Evolutionary conservation across 2,888 invertebrate genomes (phyloP), one percentile per base, ranked within the genome.

Genomic region (Trachelus troglodyta): DNA sequence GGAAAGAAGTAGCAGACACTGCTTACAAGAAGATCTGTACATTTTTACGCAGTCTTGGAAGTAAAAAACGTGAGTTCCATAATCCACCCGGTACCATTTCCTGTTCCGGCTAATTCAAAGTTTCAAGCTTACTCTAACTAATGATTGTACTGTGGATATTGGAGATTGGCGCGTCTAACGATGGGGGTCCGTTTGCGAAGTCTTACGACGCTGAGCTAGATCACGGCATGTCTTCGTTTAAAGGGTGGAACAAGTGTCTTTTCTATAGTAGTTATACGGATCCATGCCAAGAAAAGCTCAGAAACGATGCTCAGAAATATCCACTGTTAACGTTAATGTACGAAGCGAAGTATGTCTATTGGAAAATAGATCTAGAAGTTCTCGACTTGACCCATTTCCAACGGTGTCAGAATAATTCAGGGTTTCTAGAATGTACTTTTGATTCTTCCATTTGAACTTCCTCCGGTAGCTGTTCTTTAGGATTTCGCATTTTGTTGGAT

Each of bases 21-120:
- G 86, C 90, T 75, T 91, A 91, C 84, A 91, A 91, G 85, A 90
- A 88, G 76, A 88, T 91, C 82, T 90, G 90, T 86, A 90, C 89
- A 80, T 90, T 91, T 79, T 87, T 91, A 73, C 84, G 89, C 23
- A 85, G 88, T 69, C 79, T 91, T 76, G 85, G 86, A 40, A 87
- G 86, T 34, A 89, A 85, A 76, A 91, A 89, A 88, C 89, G 91
- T 91, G 87, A 91, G 91, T 85, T 78, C n/a, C n/a, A 12, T 37
- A 30, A 11, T 12, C 12, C 34, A 6, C 11, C 34, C 30, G 71
- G 12, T 23, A 30, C 40, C 0, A 31, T 79, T 78, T 56, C 68
- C 34, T 73, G 12, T 71, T 73, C 4, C 33, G 15, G 40, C n/a
- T 35, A 34, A 56, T 23, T 34, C 3, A 74, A 12, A 74, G 34